Evolutionary conservation across 2,113 vertebrate genomes (phyloP), one percentile per base, ranked within the genome.

Genomic region (Dicaeum eximium): DNA sequence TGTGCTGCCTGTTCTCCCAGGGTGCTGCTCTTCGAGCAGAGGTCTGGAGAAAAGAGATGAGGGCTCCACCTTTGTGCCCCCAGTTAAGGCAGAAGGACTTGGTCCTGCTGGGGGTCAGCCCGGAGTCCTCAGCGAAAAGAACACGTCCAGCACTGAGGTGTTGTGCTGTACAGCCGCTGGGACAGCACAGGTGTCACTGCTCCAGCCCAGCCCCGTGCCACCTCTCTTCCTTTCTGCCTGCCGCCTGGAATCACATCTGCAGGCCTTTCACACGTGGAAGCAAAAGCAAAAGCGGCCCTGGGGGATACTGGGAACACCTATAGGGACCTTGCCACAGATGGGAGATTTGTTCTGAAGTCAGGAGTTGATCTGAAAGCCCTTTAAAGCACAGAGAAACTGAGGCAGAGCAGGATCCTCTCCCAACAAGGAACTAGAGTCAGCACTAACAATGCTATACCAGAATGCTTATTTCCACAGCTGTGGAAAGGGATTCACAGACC

Each of bases 101-200:
- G 16, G 40, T 64, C 70, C 58, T 57, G n/a, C 71, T 83, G 67
- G 62, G 61, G 35, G 42, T 42, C 20, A 19, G 18, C 5, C 9
- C 8, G 4, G 30, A 48, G 44, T 1, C 40, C 72, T 65, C 66
- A 30, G 44, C 1, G 2, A 9, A 17, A 22, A 51, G 21, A 78
- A 15, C 27, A 28, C 0, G 1, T 19, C 12, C 20, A 38, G 38
- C 4, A 1, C 30, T 12, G 33, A 79, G 48, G 33, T 25, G 44
- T 60, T 33, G 10, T 38, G n/a, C 47, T 53, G 25, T 17, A 3
- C 1, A n/a, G 77, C 17, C 27, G 14, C 2, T 38, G 25, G 27
- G 38, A 47, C 21, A 47, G 23, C 10, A 9, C 53, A 35, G 48
- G 21, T 35, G 35, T 21, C 84, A 77, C 54, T 37, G 12, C 51